phyloP scores from a whole-genome alignment of 2,888 invertebrate species.

The Gastracanthus pulcherrimus region DNA sequence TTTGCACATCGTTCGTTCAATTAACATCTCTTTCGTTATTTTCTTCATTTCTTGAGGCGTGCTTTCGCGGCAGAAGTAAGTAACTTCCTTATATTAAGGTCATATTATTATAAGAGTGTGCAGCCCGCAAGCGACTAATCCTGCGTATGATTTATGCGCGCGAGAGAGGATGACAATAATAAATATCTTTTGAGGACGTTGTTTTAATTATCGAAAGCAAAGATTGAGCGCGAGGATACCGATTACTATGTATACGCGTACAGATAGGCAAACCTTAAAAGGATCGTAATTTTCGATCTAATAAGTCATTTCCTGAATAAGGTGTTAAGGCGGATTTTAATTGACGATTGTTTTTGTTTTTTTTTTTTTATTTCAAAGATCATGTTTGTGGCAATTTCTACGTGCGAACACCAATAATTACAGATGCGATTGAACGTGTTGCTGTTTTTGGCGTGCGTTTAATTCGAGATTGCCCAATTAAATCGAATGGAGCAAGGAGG shows the following conservation, averaged over 20 bases:
- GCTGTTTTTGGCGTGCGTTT: too few relatives aligned
- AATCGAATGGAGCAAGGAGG: too few relatives aligned
- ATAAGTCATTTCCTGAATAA: too few relatives aligned
- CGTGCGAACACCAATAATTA: too few relatives aligned
- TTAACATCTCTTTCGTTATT: conserved; percentile 32
- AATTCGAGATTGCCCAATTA: too few relatives aligned
- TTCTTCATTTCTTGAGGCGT: not conserved
- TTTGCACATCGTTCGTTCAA: conserved; percentile 15
- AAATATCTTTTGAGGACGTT: not conserved
- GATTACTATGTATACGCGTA: conserved; percentile 1
- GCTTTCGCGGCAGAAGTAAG: conserved; percentile 14
- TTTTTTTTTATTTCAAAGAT: too few relatives aligned
- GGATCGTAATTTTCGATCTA: not conserved
- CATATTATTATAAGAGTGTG: conserved; percentile 16
- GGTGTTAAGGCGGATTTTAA: too few relatives aligned
- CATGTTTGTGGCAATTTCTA: too few relatives aligned
- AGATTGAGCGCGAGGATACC: conserved; percentile 16
- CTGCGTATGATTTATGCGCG: conserved; percentile 28
- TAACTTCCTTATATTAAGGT: conserved; percentile 35
- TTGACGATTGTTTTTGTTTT: too few relatives aligned
- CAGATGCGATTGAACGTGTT: too few relatives aligned
- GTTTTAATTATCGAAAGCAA: conserved; percentile 38
- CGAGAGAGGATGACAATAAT: not conserved
- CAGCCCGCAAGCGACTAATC: conserved; percentile 2
- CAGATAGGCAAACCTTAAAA: too few relatives aligned